phyloP scores from a whole-genome alignment of 2,113 vertebrate genomes.

The Dicerorhinus sumatrensis region DNA sequence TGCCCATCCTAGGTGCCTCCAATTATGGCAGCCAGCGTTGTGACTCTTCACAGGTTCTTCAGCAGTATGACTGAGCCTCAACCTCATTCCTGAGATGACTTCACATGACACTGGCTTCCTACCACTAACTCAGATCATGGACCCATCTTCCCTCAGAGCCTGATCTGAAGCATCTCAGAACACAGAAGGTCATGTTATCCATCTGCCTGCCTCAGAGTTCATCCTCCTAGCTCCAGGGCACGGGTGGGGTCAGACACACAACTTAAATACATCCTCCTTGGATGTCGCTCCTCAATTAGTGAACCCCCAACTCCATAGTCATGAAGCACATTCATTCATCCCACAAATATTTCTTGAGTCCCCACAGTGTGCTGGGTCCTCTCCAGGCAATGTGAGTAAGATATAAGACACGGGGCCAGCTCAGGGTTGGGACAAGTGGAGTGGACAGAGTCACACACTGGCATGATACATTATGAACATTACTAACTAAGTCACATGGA shows the following conservation, averaged over 20 bases:
- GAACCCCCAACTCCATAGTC: neutral
- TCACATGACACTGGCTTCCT: neutral
- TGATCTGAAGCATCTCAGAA: neutral
- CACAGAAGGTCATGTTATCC: neutral
- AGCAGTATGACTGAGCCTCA: neutral
- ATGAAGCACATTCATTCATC: neutral
- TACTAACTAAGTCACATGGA: no score
- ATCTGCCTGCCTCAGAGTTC: neutral
- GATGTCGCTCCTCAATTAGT: neutral
- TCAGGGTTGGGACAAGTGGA: neutral
- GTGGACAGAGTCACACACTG: neutral
- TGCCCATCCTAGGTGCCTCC: neutral
- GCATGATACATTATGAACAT: neutral
- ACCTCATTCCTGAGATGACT: slow-evolving; percentile 57
- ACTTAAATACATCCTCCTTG: neutral
- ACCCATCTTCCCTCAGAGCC: neutral
- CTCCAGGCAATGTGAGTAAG: neutral
- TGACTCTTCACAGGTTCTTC: neutral
- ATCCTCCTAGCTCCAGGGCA: neutral
- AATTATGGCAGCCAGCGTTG: neutral
- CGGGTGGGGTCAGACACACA: neutral
- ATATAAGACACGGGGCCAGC: neutral
- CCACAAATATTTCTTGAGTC: neutral
- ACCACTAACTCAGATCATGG: neutral
- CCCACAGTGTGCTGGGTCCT: neutral